phyloP scores from a whole-genome alignment of 2,888 invertebrate species.

The Hymenopus coronatus region DNA sequence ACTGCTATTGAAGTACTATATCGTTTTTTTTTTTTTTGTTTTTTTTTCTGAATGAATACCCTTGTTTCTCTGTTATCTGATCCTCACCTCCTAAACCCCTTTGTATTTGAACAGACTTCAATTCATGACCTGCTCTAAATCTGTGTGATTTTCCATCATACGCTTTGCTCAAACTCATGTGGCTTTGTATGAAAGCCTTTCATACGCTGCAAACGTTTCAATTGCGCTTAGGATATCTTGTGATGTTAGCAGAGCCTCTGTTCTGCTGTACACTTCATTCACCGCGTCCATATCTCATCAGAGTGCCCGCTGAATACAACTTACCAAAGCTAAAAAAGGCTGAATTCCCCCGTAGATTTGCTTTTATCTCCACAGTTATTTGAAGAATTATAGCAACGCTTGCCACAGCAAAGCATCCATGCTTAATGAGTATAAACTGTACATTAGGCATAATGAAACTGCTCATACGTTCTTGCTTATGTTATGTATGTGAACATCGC shows the following conservation, averaged over 20 bases:
- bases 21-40: no score
- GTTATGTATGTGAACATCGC: neutral
- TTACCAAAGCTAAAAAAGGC: neutral
- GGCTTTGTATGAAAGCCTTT: neutral
- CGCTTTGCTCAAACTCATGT: neutral
- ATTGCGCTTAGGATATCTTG: neutral
- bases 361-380: neutral
- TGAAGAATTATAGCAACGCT: neutral
- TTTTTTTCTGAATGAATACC: neutral
- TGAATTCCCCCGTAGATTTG: neutral
- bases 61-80: neutral
- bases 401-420: neutral
- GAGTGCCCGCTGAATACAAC: neutral
- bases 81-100: neutral
- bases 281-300: neutral
- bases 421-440: neutral
- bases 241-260: neutral
- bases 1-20: neutral
- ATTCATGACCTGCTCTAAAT: neutral
- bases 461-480: neutral
- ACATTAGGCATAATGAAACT: neutral
- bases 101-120: neutral
- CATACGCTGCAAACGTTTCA: neutral
- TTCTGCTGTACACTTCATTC: neutral
- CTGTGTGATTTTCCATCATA: neutral